phyloP scores from a whole-genome alignment of 2,888 invertebrate genomes.

The Lasioglossum pauxillum region DNA sequence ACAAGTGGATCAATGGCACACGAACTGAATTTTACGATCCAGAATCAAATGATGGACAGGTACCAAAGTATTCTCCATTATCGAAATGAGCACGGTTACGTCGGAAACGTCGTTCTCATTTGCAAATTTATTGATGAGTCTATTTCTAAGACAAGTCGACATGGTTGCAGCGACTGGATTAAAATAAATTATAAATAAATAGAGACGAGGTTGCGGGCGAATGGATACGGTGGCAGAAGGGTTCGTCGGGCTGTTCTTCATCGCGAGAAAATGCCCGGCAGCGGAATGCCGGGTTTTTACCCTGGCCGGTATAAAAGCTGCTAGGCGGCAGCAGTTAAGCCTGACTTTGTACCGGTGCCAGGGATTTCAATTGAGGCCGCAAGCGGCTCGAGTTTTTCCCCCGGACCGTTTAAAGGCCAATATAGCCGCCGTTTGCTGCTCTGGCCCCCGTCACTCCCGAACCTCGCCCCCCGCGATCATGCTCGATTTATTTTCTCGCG shows the following conservation, averaged over 20 bases:
- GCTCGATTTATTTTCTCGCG: constrained; percentile 17
- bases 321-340: constrained; percentile 61
- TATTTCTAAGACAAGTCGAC: neutral
- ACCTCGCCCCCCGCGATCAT: constrained; percentile 7
- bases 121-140: neutral
- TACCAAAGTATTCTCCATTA: too few species aligned
- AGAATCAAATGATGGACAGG: too few species aligned
- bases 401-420: constrained; percentile 71
- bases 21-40: too few species aligned
- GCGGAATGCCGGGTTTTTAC: constrained; percentile 27
- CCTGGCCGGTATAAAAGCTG: constrained; percentile 32
- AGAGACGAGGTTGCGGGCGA: neutral
- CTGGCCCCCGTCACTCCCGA: constrained; percentile 19
- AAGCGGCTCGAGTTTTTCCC: constrained; percentile 68
- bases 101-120: neutral
- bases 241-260: neutral
- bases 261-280: constrained; percentile 28
- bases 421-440: constrained; percentile 48
- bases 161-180: neutral
- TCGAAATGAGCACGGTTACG: too few species aligned
- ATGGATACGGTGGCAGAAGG: neutral
- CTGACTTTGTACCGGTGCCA: constrained; percentile 80
- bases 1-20: too few species aligned
- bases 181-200: neutral
- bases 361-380: constrained; percentile 79